phyloP scores from a whole-genome alignment of 2,888 invertebrate genomes.

The Eupithecia exiguata region DNA sequence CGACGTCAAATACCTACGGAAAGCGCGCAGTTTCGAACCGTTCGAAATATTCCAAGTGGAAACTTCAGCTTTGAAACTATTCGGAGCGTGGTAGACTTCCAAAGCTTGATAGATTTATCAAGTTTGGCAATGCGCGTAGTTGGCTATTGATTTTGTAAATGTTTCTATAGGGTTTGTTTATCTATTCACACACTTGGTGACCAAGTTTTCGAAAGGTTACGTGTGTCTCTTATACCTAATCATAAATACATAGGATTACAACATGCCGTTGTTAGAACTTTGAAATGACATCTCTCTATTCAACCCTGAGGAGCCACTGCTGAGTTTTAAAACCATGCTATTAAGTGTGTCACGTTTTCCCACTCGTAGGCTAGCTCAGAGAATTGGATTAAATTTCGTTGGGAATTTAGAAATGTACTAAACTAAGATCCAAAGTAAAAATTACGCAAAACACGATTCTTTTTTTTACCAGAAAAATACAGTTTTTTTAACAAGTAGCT shows the following conservation, averaged over 20 bases:
- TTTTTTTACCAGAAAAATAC: neutral
- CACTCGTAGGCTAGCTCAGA: neutral
- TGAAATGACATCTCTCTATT: neutral
- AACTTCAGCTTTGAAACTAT: slow-evolving; percentile 12
- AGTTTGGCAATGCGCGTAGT: slow-evolving; percentile 7
- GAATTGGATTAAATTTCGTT: neutral
- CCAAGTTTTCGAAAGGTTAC: neutral
- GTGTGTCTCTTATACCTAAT: neutral
- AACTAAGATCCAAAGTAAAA: neutral
- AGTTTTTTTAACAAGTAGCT: no score
- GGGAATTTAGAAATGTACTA: neutral
- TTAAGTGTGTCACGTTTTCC: neutral
- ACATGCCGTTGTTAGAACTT: neutral
- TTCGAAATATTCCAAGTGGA: neutral
- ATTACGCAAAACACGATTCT: neutral
- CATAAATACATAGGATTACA: neutral
- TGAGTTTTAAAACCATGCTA: neutral
- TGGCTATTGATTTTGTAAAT: slow-evolving; percentile 10
- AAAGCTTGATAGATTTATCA: slow-evolving; percentile 12
- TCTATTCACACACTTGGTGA: neutral
- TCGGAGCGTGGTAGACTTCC: neutral
- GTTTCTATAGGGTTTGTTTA: neutral
- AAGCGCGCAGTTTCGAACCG: neutral
- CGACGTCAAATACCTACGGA: neutral
- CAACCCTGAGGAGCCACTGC: neutral